A percentile compares a stretch with the other conserved stretches of the same genome.
Evolutionary conservation across 2,797 vertebrate genomes (phyloP).

Genomic region (Hypotaenidia okinawae): DNA sequence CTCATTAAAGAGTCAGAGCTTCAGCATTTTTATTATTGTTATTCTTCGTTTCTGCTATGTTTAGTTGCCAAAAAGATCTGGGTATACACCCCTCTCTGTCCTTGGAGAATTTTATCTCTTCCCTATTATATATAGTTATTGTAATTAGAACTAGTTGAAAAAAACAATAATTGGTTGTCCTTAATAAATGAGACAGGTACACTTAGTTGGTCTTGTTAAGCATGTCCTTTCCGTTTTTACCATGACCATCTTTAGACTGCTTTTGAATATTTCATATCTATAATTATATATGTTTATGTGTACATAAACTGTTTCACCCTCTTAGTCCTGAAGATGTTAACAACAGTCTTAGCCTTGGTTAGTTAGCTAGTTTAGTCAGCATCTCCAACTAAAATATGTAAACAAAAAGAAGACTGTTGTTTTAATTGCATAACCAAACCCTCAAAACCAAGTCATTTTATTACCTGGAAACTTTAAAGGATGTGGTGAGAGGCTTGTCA

Average conservation of each 20-base stretch:
- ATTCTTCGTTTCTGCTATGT: background rate
- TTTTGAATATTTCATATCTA: background rate
- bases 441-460: conserved; percentile 25
- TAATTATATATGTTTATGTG: background rate
- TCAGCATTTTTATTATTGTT: background rate
- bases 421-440: conserved; percentile 28
- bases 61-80: background rate
- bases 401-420: background rate
- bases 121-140: background rate
- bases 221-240: background rate
- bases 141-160: background rate
- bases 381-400: background rate
- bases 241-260: background rate
- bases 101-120: background rate
- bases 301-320: background rate
- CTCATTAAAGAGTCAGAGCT: background rate
- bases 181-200: background rate
- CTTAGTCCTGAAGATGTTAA: background rate
- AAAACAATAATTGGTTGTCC: background rate
- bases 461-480: conserved; percentile 49
- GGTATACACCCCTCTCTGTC: background rate
- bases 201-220: background rate
- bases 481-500: conserved; percentile 68
- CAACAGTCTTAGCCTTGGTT: background rate
- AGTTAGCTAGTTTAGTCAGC: background rate